Base-by-base conservation (phyloP, 23 tunicate species). In the Halocynthia roretzi region DNA sequence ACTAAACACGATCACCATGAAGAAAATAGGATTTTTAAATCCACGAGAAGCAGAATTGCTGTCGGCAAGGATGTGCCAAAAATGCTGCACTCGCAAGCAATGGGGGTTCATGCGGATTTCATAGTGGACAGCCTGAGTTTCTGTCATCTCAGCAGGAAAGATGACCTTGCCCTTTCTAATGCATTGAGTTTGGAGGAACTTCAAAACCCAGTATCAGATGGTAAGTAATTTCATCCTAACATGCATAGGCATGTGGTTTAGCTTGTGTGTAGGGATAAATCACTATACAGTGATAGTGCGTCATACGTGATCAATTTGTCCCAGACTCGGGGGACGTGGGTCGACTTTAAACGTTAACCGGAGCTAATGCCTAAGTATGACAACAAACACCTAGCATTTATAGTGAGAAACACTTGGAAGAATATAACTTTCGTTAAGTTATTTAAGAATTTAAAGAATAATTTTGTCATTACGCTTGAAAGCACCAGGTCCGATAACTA, bases 101-200 rank as follows among this genome's bases (percentile, higher is more conserved):
- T 65, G 0, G 31, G 10, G 0, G 22, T 48, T 50, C 63, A 80
- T 75, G 6, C 50, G 21, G 77, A 83, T 14, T 88, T 88, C 54
- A 15, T 88, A 10, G 23, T 88, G 50, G 87, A 83, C 31, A 82
- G 95, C 67, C 74, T 83, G 9, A 78, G 77, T 52, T 83, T 65
- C 64, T 23, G 52, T 53, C 77, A 76, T 72, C 71, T 67, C 6
- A 62, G 80, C 44, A 83, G 80, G 6, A 88, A 88, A 74, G 80
- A 63, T 23, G 23, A 82, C 11, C 72, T 62, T 68, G 93, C 86
- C 0, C 21, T 85, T 31, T 50, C 8, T 6, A 19, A 52, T 64
- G 76, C 66, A 6, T 8, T 31, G 14, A 55, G 60, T 40, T 51
- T 76, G 18, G 50, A 71, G 5, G 63, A 71, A 51, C 18, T 10